phyloP scores from a whole-genome alignment of 2,888 invertebrate species.

The Athripsodes cinereus region DNA sequence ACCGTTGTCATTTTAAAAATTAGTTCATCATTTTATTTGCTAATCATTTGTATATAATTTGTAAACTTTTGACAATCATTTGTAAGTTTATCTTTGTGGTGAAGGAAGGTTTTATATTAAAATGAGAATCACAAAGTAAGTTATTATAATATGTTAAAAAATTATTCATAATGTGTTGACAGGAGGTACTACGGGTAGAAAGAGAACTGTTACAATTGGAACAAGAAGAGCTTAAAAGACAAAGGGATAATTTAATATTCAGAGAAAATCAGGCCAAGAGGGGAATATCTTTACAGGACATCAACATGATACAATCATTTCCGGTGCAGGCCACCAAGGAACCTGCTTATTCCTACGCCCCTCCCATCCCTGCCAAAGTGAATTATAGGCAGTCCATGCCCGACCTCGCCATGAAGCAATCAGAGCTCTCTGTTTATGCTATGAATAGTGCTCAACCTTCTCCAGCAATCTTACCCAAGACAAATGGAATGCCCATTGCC shows the following conservation, averaged over 20 bases:
- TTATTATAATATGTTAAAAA: conserved; percentile 2
- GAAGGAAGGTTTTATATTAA: too few species aligned
- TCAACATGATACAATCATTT: conserved; percentile 37
- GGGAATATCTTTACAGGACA: conserved; percentile 59
- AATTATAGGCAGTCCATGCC: conserved; percentile 48
- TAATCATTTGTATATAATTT: too few species aligned
- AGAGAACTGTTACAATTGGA: conserved; percentile 71
- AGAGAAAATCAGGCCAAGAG: conserved; percentile 57
- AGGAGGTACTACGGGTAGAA: conserved; percentile 73
- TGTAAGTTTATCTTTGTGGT: background rate
- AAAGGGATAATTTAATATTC: conserved; percentile 63
- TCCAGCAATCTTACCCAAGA: conserved; percentile 32
- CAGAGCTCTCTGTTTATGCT: conserved; percentile 23
- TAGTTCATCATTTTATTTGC: too few species aligned
- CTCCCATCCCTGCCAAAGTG: conserved; percentile 26
- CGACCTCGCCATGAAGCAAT: conserved; percentile 41
- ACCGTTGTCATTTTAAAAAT: too few species aligned
- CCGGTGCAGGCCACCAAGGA: conserved; percentile 17
- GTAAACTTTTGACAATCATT: too few species aligned
- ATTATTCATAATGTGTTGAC: conserved; percentile 14
- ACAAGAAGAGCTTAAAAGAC: conserved; percentile 69
- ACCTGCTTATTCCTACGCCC: conserved; percentile 24
- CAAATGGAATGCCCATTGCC: conserved; percentile 34
- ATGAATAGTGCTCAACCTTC: conserved; percentile 30
- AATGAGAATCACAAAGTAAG: too few species aligned